Evolutionary conservation across 2,797 vertebrate genomes (phyloP).

Genomic region (Urosaurus nigricauda): DNA sequence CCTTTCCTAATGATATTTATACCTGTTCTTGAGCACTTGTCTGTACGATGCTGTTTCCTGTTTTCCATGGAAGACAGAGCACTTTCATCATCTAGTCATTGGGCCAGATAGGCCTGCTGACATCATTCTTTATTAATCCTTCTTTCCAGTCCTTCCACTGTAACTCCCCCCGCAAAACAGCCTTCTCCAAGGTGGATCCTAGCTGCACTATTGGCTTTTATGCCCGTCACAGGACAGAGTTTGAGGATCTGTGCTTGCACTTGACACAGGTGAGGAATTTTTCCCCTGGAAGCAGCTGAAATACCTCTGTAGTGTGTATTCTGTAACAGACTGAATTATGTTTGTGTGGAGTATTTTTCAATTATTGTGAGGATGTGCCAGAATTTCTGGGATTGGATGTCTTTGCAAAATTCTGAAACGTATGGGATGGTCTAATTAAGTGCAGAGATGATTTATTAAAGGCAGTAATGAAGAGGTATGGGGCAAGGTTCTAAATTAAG

Average conservation of each 20-base stretch:
- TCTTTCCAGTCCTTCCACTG: slow-evolving; percentile 89
- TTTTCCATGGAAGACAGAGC: neutral
- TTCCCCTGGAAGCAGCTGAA: neutral
- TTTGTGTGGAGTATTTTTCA: too few species aligned
- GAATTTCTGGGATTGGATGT: neutral
- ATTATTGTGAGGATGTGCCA: neutral
- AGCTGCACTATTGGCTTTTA: slow-evolving; percentile 96
- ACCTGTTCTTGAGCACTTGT: neutral
- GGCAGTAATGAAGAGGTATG: neutral
- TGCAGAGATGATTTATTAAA: neutral
- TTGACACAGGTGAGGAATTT: slow-evolving; percentile 82
- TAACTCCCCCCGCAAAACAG: slow-evolving; percentile 90
- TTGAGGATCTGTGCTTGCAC: slow-evolving; percentile 86
- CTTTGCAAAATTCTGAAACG: neutral
- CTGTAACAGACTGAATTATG: neutral
- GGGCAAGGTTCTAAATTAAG: neutral
- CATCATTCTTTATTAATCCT: neutral
- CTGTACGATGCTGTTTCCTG: neutral
- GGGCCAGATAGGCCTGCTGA: neutral
- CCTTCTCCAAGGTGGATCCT: slow-evolving; percentile 92
- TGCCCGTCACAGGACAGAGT: slow-evolving; percentile 86
- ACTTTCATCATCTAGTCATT: neutral
- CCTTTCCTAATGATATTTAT: neutral
- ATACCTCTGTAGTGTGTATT: neutral
- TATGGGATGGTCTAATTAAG: neutral